Conservation (phyloP, 2,113 vertebrate species). For the Podiceps cristatus region DNA sequence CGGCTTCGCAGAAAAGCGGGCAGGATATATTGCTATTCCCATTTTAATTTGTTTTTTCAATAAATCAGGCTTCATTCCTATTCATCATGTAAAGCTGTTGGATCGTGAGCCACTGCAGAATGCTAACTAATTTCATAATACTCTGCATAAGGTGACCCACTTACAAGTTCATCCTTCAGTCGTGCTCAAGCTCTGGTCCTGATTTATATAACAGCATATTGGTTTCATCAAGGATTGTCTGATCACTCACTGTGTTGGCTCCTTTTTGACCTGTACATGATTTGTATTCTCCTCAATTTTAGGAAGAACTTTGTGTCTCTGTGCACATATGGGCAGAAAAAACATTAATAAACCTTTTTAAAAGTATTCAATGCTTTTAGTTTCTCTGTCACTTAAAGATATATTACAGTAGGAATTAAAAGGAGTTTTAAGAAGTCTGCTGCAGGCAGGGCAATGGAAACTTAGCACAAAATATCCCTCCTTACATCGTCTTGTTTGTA, state of each 20-base stretch:
- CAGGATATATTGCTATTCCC: slow-evolving; percentile 29
- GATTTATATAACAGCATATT: slow-evolving; percentile 73
- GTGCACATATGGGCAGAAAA: slow-evolving; percentile 7
- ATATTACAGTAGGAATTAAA: not conserved
- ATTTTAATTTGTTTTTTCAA: slow-evolving; percentile 53
- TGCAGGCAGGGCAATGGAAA: not conserved
- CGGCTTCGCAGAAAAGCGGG: not conserved
- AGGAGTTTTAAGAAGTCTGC: not conserved
- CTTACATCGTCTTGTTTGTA: not conserved
- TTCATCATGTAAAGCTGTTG: slow-evolving; percentile 54
- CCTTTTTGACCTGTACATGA: slow-evolving; percentile 31
- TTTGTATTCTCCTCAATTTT: slow-evolving; percentile 54
- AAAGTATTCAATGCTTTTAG: not conserved
- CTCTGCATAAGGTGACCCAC: slow-evolving; percentile 74
- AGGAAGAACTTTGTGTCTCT: slow-evolving; percentile 16
- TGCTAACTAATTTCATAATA: slow-evolving; percentile 70
- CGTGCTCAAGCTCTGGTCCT: slow-evolving; percentile 52
- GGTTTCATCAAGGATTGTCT: slow-evolving; percentile 69
- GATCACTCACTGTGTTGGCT: slow-evolving; percentile 39
- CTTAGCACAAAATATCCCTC: not conserved
- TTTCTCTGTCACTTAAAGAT: not conserved
- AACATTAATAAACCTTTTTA: not conserved
- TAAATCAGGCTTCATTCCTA: slow-evolving; percentile 65
- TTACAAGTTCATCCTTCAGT: slow-evolving; percentile 71
- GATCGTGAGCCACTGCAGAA: slow-evolving; percentile 61